Evolutionary conservation across 1,140 invertebrate genomes (phyloP).

Genomic region (Euwallacea fornicatus): DNA sequence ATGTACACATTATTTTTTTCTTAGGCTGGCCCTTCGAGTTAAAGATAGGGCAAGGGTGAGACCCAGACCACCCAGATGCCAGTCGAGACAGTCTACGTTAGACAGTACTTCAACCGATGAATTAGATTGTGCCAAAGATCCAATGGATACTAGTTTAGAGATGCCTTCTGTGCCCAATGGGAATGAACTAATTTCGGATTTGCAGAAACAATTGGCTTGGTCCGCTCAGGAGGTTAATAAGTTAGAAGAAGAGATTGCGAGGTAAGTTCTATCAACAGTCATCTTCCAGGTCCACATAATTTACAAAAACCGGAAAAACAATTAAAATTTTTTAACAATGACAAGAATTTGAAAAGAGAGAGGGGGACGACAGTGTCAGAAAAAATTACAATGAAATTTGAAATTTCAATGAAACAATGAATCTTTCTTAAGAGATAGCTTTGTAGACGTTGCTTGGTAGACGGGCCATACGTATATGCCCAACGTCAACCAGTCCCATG

Average conservation of each 20-base stretch:
- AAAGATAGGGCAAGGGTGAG: constrained; percentile 72
- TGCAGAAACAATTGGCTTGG: constrained; percentile 70
- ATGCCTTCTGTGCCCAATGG: constrained; percentile 60
- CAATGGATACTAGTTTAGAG: constrained; percentile 40
- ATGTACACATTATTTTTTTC: background rate
- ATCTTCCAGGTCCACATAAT: too few species aligned
- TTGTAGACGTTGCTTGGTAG: too few species aligned
- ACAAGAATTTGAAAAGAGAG: too few species aligned
- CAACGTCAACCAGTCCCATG: too few species aligned
- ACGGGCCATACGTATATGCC: too few species aligned
- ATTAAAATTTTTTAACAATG: too few species aligned
- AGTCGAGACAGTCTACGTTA: constrained; percentile 66
- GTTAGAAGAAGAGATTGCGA: constrained; percentile 50
- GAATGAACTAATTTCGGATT: constrained; percentile 58
- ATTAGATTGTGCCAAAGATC: constrained; percentile 54
- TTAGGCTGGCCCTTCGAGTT: constrained; percentile 56
- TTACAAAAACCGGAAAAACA: too few species aligned
- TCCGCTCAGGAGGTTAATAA: constrained; percentile 46
- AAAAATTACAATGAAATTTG: too few species aligned
- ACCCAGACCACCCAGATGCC: constrained; percentile 64
- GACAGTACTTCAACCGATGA: constrained; percentile 67
- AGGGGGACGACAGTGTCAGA: too few species aligned
- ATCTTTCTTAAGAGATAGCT: too few species aligned
- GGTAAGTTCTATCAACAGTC: constrained; percentile 31
- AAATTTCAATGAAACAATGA: too few species aligned